Evolutionary conservation across 1,140 invertebrate species (phyloP), one percentile per base, ranked within the genome.

Genomic region (Delia radicum): DNA sequence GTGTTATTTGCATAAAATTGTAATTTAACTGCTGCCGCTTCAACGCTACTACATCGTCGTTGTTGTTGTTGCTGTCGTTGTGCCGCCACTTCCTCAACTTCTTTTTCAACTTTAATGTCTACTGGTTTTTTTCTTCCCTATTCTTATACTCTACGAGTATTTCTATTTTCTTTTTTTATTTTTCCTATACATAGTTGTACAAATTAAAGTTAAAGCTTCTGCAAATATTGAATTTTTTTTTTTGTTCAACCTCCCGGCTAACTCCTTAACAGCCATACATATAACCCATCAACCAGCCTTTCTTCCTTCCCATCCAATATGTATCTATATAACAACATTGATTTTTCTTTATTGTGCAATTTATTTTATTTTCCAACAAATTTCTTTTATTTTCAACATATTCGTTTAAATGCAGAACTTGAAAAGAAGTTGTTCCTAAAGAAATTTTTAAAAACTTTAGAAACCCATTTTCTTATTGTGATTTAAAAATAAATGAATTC

Each of bases 1-100:
- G 63, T 71, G 24, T 42, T 71, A 77, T 77, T 77, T 77, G 76
- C 76, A 77, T 77, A 77, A 77, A 77, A 77, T 77, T 72, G 73
- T 75, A 77, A 77, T 77, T 77, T 77, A 61, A 55, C 46, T 63
- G 65, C 42, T 74, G 63, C 46, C 48, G 69, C 27, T 24, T 37
- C n/a, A n/a, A 29, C 46, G 46, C 74, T 63, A 74, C 37, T 63
- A 62, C 12, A 29, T n/a, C 10, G 13, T 29, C 33, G 24, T 26
- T 33, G 46, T 29, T 21, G 27, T 24, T n/a, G 33, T 69, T 31
- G 61, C 13, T 69, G 37, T 65, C 29, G 55, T 33, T 74, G n/a
- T n/a, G 37, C 71, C 48, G 42, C 71, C 71, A 73, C 71, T 65
- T 65, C 26, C 63, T 31, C n/a, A 28, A 65, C 62, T 65, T 65